A percentile compares a stretch with the other conserved stretches of the same genome.
Conservation (phyloP, 2,797 vertebrate genomes). For the Corythornis leucogaster region DNA sequence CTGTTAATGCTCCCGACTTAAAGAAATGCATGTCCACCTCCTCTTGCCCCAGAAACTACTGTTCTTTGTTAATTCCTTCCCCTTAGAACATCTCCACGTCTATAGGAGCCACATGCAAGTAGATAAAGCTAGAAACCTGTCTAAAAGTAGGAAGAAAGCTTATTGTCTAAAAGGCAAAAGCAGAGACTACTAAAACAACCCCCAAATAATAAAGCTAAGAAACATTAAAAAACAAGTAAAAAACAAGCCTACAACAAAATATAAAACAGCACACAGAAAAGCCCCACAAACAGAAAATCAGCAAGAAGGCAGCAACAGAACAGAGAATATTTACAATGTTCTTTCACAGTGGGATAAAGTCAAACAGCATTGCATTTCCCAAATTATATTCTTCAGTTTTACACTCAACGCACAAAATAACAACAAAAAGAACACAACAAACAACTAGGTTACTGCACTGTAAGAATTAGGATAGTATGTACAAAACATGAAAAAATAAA, state of each 20-base stretch:
- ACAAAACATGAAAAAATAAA: neutral
- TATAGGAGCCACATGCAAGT: neutral
- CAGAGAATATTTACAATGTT: neutral
- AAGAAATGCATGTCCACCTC: neutral
- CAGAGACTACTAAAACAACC: neutral
- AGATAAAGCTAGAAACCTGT: neutral
- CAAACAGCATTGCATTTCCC: neutral
- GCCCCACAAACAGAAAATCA: neutral
- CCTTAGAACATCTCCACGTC: neutral
- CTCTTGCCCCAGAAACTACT: neutral
- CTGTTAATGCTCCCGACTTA: neutral
- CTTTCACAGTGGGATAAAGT: too few relatives aligned
- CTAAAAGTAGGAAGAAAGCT: neutral
- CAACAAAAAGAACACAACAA: neutral
- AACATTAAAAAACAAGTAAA: neutral
- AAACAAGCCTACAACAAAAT: neutral
- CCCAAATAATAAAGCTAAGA: fast-evolving
- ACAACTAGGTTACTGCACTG: neutral
- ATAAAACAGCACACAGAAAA: neutral
- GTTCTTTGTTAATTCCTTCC: neutral
- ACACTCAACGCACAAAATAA: neutral
- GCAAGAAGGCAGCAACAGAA: neutral
- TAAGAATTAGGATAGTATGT: neutral
- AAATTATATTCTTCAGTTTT: neutral
- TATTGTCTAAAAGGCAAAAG: neutral